Base-by-base conservation (phyloP, 2,797 vertebrate genomes). In the Sebastes paucispinis region DNA sequence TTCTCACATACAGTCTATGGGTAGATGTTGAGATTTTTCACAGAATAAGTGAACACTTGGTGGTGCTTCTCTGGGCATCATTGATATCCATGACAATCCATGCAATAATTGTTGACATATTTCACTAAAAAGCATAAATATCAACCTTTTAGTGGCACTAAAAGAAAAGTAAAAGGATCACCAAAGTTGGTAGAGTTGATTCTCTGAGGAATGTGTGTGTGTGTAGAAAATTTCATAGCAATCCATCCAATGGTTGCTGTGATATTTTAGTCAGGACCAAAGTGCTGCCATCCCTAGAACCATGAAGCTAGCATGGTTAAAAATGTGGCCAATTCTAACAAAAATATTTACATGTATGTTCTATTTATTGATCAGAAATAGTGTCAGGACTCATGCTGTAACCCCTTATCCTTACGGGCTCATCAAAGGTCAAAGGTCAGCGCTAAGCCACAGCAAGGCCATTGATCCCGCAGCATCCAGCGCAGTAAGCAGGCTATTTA, bases 401-500 rank as follows among this genome's bases (percentile, higher is more conserved):
- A 68, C 25, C 18, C 47, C 20, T 4, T 3, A 24, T 66, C 16
- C 24, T 72, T 29, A 1, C 4, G 8, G 70, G 10, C 60, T 82
- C 55, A 71, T 70, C 64, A 80, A 50, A 85, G 78, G 87, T 89
- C 63, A 84, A 70, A 84, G 69, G 86, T 91, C 88, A 85, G 65
- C 1, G 3, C 73, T 75, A 69, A 84, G 79, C 79, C 80, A 79
- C 75, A 87, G 86, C 81, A 55, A 82, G 83, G 55, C 84, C 86
- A 87, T 79, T 89, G 87, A 88, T 91, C 80, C 72, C 3, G 2
- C 63, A 81, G 83, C 81, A 79, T 87, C 79, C 60, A 24, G 68
- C 8, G 47, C 83, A 77, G 88, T 88, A 85, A 91, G 89, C 74
- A 77, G 85, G 79, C 85, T 86, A 80, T 91, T 91, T 88, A 87